These are phyloP conservation scores for Arvicanthis niloticus DNA, from an alignment of 2,113 vertebrate species.

Conservation along the genomic window DNA sequence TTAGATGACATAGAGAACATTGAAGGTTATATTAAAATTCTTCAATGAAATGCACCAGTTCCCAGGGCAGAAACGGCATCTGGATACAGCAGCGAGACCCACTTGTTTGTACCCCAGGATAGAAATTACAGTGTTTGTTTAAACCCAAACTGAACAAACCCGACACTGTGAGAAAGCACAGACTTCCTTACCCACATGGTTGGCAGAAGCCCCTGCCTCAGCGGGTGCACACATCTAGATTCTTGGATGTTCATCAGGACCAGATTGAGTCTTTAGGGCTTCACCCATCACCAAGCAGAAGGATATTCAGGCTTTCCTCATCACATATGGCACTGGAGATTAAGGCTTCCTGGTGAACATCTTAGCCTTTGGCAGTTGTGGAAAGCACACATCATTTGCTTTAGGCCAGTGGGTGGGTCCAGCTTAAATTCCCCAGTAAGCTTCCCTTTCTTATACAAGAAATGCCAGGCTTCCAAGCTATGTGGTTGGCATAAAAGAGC, in stretches of 20 bases:
- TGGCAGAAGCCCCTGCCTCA: conserved; percentile 64
- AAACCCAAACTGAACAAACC: conserved; percentile 69
- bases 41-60: conserved; percentile 9
- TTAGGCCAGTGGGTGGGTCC: background rate
- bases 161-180: conserved; percentile 55
- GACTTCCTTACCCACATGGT: conserved; percentile 24
- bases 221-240: conserved; percentile 38
- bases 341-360: conserved; percentile 36
- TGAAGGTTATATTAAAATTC: background rate
- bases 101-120: conserved; percentile 60
- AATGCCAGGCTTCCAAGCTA: background rate
- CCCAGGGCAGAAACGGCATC: conserved; percentile 21
- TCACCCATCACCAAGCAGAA: conserved; percentile 66
- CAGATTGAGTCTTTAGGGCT: conserved; percentile 75
- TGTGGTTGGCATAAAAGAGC: background rate
- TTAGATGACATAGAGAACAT: background rate
- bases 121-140: conserved; percentile 67
- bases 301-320: conserved; percentile 18
- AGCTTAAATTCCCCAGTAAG: background rate
- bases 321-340: conserved; percentile 56
- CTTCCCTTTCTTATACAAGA: background rate
- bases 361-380: background rate
- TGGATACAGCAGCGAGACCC: conserved; percentile 43
- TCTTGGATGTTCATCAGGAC: conserved; percentile 73
- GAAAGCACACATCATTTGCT: conserved; percentile 44